These are phyloP conservation scores for Parnassius glacialis DNA, from an alignment of 2,888 invertebrate species.

Conservation along the genomic window DNA sequence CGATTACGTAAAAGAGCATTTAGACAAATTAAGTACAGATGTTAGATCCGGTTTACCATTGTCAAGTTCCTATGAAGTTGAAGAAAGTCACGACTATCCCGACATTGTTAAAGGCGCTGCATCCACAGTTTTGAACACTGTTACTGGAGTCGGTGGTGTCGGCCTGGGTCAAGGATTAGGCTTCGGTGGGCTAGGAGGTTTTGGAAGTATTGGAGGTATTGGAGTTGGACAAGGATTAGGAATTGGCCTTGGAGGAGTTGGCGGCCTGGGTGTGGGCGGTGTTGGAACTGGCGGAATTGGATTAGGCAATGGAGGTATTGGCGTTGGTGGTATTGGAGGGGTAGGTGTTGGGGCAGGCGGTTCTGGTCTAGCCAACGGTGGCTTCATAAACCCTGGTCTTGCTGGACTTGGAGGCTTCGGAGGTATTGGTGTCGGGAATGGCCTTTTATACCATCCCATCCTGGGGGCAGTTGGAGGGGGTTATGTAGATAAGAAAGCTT, in stretches of 20 bases:
- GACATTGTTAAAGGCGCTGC: slow-evolving; percentile 70
- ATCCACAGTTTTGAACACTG: slow-evolving; percentile 62
- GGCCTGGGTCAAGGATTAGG: slow-evolving; percentile 44
- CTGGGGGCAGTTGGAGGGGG: slow-evolving; percentile 65
- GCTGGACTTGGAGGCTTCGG: slow-evolving; percentile 57
- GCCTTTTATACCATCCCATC: slow-evolving; percentile 65
- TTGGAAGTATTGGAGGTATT: slow-evolving; percentile 41
- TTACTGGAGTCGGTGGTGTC: slow-evolving; percentile 51
- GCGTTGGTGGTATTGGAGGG: slow-evolving; percentile 43
- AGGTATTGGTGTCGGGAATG: slow-evolving; percentile 47
- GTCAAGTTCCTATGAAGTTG: slow-evolving; percentile 79
- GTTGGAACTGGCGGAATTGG: slow-evolving; percentile 44
- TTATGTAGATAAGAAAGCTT: slow-evolving; percentile 79
- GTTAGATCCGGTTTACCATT: slow-evolving; percentile 59
- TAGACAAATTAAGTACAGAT: slow-evolving; percentile 60
- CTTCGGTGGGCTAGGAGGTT: slow-evolving; percentile 40
- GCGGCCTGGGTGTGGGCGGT: slow-evolving; percentile 43
- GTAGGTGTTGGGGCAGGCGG: slow-evolving; percentile 41
- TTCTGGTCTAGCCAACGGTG: slow-evolving; percentile 45
- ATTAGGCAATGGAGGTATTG: slow-evolving; percentile 46
- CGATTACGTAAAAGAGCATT: slow-evolving; percentile 67
- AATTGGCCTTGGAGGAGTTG: slow-evolving; percentile 39
- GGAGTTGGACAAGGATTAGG: slow-evolving; percentile 41
- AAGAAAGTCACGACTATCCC: slow-evolving; percentile 82
- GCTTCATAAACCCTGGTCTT: slow-evolving; percentile 56